These are phyloP conservation scores for Cecropterus lyciades DNA, from an alignment of 1,140 invertebrate species.

Conservation along the genomic window DNA sequence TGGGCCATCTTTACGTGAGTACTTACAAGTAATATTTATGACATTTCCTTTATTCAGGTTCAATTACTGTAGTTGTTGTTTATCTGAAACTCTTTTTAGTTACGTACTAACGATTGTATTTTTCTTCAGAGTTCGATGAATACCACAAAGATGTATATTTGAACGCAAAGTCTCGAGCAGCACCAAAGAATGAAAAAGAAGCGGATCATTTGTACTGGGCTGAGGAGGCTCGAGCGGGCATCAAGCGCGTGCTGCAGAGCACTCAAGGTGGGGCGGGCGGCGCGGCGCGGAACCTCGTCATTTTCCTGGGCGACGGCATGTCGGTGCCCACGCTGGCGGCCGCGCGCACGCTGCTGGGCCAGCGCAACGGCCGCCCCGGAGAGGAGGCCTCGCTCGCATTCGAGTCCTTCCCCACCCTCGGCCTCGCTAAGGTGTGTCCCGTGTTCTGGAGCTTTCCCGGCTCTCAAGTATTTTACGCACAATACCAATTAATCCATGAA, in stretches of 20 bases:
- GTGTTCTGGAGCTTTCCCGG: no score
- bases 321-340: slow-evolving; percentile 89
- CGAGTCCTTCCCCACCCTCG: slow-evolving; percentile 90
- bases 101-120: no score
- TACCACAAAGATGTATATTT: not conserved
- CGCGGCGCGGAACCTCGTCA: slow-evolving; percentile 88
- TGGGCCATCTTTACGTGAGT: no score
- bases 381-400: slow-evolving; percentile 89
- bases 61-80: no score
- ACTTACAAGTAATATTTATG: no score
- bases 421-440: slow-evolving; percentile 90
- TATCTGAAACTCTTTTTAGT: no score
- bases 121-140: slow-evolving; percentile 14
- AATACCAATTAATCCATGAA: no score
- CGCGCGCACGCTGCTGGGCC: slow-evolving; percentile 87
- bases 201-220: not conserved
- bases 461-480: no score
- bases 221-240: not conserved
- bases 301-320: slow-evolving; percentile 92
- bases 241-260: not conserved
- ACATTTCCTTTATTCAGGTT: no score
- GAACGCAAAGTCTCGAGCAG: not conserved
- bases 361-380: slow-evolving; percentile 81
- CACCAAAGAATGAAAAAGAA: slow-evolving; percentile 3
- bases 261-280: slow-evolving; percentile 4